Percentiles rank a stretch among this genome's conserved stretches.
Conservation (phyloP, 2,797 vertebrate species). For the Dryobates pubescens region DNA sequence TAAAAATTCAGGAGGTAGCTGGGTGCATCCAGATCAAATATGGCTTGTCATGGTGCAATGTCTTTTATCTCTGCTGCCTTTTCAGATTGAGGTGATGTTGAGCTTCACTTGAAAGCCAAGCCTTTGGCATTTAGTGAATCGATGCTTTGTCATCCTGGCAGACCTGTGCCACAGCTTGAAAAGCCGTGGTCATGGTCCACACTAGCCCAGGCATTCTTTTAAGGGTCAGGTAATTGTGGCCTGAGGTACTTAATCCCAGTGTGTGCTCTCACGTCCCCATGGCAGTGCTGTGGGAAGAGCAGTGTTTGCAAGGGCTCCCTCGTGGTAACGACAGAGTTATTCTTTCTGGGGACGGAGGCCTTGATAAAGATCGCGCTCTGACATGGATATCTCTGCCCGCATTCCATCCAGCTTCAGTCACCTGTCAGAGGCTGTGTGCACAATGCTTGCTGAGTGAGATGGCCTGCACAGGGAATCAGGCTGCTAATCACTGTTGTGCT, state of each 20-base stretch:
- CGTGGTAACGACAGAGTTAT: not conserved
- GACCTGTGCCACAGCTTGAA: not conserved
- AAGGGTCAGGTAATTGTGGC: not conserved
- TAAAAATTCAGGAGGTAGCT: not conserved
- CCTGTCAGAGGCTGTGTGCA: not conserved
- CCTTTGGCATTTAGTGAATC: not conserved
- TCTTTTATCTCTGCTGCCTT: not conserved
- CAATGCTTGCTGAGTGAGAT: slow-evolving; percentile 23
- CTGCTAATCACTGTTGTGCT: not conserved
- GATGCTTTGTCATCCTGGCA: not conserved
- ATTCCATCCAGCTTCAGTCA: slow-evolving; percentile 31
- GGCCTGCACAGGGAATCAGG: not conserved
- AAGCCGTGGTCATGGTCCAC: not conserved
- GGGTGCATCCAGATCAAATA: not conserved
- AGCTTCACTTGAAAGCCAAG: not conserved
- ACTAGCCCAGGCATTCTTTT: not conserved
- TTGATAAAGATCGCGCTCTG: slow-evolving; percentile 22
- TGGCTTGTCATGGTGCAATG: accelerated
- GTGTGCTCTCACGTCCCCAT: accelerated
- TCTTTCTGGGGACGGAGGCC: not conserved
- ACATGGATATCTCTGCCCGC: not conserved
- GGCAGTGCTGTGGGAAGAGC: not conserved
- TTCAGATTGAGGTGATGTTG: not conserved
- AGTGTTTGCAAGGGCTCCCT: not conserved
- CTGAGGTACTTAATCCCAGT: not conserved